These are phyloP conservation scores for Ditula angustiorana DNA, from an alignment of 2,888 invertebrate genomes.

Conservation along the genomic window DNA sequence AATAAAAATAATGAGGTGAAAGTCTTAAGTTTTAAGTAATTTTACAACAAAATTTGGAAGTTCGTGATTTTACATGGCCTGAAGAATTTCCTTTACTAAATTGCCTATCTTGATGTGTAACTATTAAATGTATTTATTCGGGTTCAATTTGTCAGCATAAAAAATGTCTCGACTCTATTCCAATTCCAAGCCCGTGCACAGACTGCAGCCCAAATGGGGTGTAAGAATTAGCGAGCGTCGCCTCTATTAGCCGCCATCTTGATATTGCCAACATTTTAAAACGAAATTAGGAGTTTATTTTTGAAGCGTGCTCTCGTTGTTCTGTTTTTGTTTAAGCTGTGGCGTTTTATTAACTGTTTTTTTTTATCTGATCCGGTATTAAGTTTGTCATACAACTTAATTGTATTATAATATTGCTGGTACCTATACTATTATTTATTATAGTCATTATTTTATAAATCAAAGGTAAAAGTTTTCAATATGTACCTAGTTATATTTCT, in stretches of 20 bases:
- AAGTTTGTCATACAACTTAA: no score
- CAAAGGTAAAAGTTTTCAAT: no score
- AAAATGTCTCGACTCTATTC: slow-evolving; percentile 44
- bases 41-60: no score
- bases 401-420: no score
- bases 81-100: not conserved
- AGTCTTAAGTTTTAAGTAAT: no score
- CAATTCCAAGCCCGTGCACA: slow-evolving; percentile 49
- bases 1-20: no score
- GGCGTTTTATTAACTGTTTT: not conserved
- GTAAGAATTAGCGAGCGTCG: slow-evolving; percentile 77
- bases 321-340: slow-evolving; percentile 13
- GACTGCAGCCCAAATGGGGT: slow-evolving; percentile 78
- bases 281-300: slow-evolving; percentile 55
- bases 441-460: no score
- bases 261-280: slow-evolving; percentile 57
- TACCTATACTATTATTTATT: no score
- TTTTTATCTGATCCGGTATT: not conserved
- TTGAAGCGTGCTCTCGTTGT: slow-evolving; percentile 7
- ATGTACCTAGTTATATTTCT: no score
- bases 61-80: no score
- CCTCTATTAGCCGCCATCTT: slow-evolving; percentile 68
- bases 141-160: no score
- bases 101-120: not conserved
- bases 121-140: no score